Evolutionary conservation across 2,797 vertebrate species (phyloP), one percentile per base, ranked within the genome.

Genomic region (Steatocranus sp.): DNA sequence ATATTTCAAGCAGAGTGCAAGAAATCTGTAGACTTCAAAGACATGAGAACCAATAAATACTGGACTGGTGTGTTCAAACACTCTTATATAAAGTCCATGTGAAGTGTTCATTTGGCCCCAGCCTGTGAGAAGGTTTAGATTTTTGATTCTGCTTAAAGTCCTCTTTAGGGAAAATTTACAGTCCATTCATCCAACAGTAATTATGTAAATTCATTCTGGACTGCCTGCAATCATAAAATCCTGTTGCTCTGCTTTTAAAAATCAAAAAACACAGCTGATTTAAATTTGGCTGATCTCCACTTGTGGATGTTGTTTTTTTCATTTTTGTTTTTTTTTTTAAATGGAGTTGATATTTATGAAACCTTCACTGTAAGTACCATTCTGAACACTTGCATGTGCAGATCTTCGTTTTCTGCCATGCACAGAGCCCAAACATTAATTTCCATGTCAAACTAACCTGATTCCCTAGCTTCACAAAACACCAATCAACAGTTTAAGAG

Each of bases 1-100:
- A 48, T 73, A 73, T 73, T 73, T 30, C 41, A 73, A 73, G 68
- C 43, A 48, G 25, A 48, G 68, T 73, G 25, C 43, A 48, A 73
- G 25, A 43, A 48, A 18, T 73, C 68, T 46, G 41, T 70, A 11
- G 43, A 73, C 68, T 48, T 48, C 41, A 73, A 73, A 73, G 25
- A 48, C 68, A 30, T 1, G 15, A 30, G 43, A 73, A 70, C 66
- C 6, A 25, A 46, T 41, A 68, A 46, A 70, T 18, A 70, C 3
- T 18, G 41, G 15, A 27, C 23, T 43, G 63, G 14, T 43, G 38
- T 68, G 41, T 68, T 68, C 6, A 27, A 43, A 11, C 63, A 7
- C 38, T 18, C 38, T 46, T 46, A 11, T 18, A 46, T 46, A 27
- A 46, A 27, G 66, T 11, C 66, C 66, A 27, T 1, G 23, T 46